phyloP scores from a whole-genome alignment of 2,797 vertebrate genomes.

The Pagetopsis macropterus region DNA sequence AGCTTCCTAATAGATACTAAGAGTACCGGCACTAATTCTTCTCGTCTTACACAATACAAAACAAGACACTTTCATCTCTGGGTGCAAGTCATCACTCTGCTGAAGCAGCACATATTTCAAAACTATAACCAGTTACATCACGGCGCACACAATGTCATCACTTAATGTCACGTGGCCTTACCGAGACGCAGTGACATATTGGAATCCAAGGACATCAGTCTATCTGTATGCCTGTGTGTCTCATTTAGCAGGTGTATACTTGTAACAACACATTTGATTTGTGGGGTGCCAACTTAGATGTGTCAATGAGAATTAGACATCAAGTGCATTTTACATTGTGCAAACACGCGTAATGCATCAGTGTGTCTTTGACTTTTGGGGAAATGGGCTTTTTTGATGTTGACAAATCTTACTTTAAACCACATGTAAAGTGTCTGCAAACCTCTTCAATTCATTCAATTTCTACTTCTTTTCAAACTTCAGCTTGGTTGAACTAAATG shows the following conservation, averaged over 20 bases:
- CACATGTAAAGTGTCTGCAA: neutral
- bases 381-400: neutral
- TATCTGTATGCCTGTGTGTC: neutral
- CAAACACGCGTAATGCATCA: neutral
- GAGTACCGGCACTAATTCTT: conserved; percentile 63
- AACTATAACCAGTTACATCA: conserved; percentile 58
- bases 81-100: conserved; percentile 62
- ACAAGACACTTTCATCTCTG: conserved; percentile 60
- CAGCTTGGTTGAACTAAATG: conserved; percentile 15
- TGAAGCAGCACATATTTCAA: conserved; percentile 63
- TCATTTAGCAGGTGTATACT: conserved; percentile 24
- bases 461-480: conserved; percentile 11
- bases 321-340: neutral
- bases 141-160: conserved; percentile 39
- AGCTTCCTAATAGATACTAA: neutral
- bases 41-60: conserved; percentile 50
- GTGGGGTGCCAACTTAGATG: conserved; percentile 7
- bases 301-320: neutral
- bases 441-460: neutral
- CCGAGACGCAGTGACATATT: conserved; percentile 41
- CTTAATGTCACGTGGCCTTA: conserved; percentile 41
- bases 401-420: neutral
- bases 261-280: conserved; percentile 11
- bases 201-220: conserved; percentile 55
- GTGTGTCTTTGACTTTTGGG: conserved; percentile 1